These are phyloP conservation scores for Garra rufa DNA, from an alignment of 2,113 vertebrate species.

Conservation along the genomic window DNA sequence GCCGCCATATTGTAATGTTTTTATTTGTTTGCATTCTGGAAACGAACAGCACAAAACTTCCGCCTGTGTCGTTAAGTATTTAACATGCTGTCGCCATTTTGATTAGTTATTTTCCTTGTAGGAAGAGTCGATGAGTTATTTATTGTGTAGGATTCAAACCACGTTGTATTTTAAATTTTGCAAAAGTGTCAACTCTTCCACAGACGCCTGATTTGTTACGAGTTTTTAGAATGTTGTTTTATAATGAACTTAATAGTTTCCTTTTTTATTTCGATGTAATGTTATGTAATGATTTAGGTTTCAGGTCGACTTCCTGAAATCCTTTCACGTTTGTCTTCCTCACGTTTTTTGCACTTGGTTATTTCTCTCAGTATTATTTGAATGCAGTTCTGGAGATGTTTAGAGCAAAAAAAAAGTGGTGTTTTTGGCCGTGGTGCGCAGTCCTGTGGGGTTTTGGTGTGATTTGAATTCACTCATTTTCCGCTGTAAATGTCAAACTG, in stretches of 20 bases:
- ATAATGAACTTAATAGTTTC: slow-evolving; percentile 4
- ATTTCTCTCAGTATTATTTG: slow-evolving; percentile 50
- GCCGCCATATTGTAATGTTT: neutral
- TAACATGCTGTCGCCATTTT: slow-evolving; percentile 53
- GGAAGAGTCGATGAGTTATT: slow-evolving; percentile 63
- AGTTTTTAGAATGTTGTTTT: slow-evolving; percentile 40
- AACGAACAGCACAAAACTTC: slow-evolving; percentile 22
- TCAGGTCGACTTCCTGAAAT: slow-evolving; percentile 34
- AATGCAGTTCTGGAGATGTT: neutral
- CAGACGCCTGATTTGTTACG: slow-evolving; percentile 32
- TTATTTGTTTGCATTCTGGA: slow-evolving; percentile 14
- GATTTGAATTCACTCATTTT: slow-evolving; percentile 19
- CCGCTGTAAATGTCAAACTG: slow-evolving; percentile 30
- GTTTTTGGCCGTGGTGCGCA: slow-evolving; percentile 29
- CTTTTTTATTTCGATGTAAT: neutral
- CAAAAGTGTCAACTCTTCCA: slow-evolving; percentile 23
- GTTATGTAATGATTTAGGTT: slow-evolving; percentile 5
- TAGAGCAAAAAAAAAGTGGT: slow-evolving; percentile 46
- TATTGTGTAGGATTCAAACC: slow-evolving; percentile 15
- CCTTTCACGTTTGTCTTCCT: slow-evolving; percentile 66
- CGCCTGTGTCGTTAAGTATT: slow-evolving; percentile 58
- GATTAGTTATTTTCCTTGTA: slow-evolving; percentile 49
- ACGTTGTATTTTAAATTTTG: neutral
- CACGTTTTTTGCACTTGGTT: slow-evolving; percentile 52
- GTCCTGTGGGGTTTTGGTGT: slow-evolving; percentile 31